Percentiles rank a stretch among this genome's conserved stretches.
These are phyloP conservation scores for Embidobia sp. DNA, from an alignment of 2,888 invertebrate species.

Conservation along the genomic window DNA sequence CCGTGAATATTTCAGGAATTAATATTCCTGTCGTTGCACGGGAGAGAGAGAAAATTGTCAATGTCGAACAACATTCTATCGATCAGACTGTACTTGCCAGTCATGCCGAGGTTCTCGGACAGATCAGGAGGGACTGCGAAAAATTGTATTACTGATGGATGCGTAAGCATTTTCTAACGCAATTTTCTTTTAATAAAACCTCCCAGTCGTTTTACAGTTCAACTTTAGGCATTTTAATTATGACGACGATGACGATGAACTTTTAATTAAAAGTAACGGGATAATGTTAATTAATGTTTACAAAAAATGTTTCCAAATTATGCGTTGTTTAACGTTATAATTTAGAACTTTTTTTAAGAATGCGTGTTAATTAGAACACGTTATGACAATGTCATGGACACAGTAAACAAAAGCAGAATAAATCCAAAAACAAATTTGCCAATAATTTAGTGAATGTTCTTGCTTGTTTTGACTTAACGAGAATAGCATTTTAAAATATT, in stretches of 20 bases:
- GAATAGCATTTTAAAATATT: too few species aligned
- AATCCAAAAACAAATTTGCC: too few species aligned
- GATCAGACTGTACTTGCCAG: constrained; percentile 50
- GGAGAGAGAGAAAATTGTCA: constrained; percentile 49
- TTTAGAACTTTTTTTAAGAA: too few species aligned
- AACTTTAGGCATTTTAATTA: neutral
- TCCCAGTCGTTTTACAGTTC: neutral
- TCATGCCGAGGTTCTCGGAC: constrained; percentile 34
- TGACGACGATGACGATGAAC: neutral
- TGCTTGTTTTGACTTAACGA: too few species aligned
- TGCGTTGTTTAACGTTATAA: neutral
- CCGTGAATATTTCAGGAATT: constrained; percentile 35
- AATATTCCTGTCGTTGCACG: constrained; percentile 47
- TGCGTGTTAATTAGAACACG: too few species aligned
- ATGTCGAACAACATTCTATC: constrained; percentile 50
- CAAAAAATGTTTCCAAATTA: neutral
- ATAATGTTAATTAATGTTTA: too few species aligned
- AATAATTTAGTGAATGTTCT: too few species aligned
- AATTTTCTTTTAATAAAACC: constrained; percentile 22
- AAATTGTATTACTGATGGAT: constrained; percentile 51
- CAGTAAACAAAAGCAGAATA: too few species aligned
- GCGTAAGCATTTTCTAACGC: constrained; percentile 47
- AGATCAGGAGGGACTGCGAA: constrained; percentile 39
- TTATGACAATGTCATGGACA: too few species aligned
- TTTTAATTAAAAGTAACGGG: too few species aligned